Evolutionary conservation across 2,888 invertebrate genomes (phyloP).

Genomic region (Orthonevra nobilis): DNA sequence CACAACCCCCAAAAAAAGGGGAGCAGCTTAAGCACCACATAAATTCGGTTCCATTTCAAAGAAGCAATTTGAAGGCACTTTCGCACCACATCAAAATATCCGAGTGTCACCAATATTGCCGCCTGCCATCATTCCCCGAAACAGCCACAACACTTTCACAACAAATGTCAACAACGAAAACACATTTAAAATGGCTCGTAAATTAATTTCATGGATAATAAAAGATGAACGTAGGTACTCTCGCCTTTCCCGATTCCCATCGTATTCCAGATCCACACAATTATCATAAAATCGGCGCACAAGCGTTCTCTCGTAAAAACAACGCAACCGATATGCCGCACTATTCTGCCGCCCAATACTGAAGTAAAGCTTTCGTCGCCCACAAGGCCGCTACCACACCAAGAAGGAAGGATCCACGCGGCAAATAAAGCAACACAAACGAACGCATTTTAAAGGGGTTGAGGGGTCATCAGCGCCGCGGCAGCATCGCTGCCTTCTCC

Average conservation of each 20-base stretch:
- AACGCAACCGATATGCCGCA: not conserved
- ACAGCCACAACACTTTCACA: constrained; percentile 49
- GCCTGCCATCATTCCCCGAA: not conserved
- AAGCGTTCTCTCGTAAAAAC: constrained; percentile 9
- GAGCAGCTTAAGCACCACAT: constrained; percentile 53
- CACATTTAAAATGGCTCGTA: constrained; percentile 74
- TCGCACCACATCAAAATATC: constrained; percentile 66
- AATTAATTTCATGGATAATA: constrained; percentile 80
- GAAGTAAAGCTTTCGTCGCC: constrained; percentile 7
- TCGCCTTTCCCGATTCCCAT: not conserved
- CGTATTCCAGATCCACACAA: constrained; percentile 38
- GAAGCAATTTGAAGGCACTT: constrained; percentile 62
- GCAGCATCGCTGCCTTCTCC: constrained; percentile 18
- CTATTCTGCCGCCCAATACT: too few species aligned
- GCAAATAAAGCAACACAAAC: too few species aligned
- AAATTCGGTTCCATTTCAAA: constrained; percentile 51
- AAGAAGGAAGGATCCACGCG: too few species aligned
- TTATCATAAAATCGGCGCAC: constrained; percentile 31
- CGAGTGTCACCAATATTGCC: constrained; percentile 18
- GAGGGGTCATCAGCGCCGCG: not conserved
- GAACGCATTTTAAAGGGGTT: constrained; percentile 18
- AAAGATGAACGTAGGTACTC: constrained; percentile 71
- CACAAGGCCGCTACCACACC: too few species aligned
- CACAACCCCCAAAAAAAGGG: constrained; percentile 39
- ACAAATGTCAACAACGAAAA: constrained; percentile 63